A percentile compares a stretch with the other conserved stretches of the same genome.
These are phyloP conservation scores for Papilio glaucus DNA, from an alignment of 1,140 invertebrate genomes.

Conservation along the genomic window DNA sequence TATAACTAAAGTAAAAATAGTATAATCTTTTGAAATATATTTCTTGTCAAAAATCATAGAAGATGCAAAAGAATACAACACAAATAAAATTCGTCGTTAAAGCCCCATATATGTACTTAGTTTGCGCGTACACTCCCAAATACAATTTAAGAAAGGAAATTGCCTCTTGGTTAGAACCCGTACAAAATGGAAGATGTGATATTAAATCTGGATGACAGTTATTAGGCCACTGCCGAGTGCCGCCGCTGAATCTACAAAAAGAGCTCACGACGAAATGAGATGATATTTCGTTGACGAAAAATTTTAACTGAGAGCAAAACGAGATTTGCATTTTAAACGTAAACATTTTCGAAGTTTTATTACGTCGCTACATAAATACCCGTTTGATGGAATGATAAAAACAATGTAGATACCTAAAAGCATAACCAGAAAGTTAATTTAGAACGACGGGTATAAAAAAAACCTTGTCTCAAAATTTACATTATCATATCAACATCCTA, in stretches of 20 bases:
- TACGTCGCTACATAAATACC: constrained; percentile 34
- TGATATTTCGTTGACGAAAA: constrained; percentile 56
- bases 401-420: not conserved
- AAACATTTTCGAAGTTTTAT: constrained; percentile 42
- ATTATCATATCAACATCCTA: not conserved
- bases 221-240: constrained; percentile 62
- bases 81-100: constrained; percentile 74
- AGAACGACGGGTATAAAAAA: not conserved
- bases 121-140: constrained; percentile 74
- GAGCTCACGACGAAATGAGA: constrained; percentile 54
- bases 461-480: not conserved
- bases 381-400: constrained; percentile 2
- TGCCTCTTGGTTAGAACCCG: constrained; percentile 64
- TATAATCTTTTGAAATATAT: too few species aligned
- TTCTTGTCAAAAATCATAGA: not conserved
- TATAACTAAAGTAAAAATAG: too few species aligned
- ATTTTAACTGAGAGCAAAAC: constrained; percentile 49
- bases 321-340: constrained; percentile 40
- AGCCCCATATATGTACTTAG: constrained; percentile 74
- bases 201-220: constrained; percentile 79
- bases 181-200: constrained; percentile 75
- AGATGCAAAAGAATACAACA: constrained; percentile 46
- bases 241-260: constrained; percentile 53
- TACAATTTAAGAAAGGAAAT: constrained; percentile 80
- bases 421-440: not conserved